Evolutionary conservation across 1,140 invertebrate species (phyloP).

Genomic region (Heliconius melpomene): DNA sequence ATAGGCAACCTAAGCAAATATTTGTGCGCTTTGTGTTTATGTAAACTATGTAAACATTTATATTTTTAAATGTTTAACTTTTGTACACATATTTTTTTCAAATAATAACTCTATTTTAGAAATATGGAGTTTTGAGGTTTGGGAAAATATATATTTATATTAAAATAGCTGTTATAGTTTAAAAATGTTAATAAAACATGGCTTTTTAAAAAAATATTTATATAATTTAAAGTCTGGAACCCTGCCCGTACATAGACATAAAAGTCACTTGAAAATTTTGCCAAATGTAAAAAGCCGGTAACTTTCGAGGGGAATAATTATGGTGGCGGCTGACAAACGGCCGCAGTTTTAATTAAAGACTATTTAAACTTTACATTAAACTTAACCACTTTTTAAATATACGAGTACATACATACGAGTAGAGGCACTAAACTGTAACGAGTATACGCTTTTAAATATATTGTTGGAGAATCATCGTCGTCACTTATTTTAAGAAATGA

Average conservation of each 20-base stretch:
- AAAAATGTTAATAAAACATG: background rate
- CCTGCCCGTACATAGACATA: conserved; percentile 21
- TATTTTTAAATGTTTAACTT: too few species aligned
- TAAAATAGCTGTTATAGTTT: background rate
- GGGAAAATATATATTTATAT: too few species aligned
- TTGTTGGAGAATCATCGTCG: background rate
- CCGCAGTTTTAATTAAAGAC: conserved; percentile 29
- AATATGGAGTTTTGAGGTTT: too few species aligned
- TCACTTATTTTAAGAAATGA: too few species aligned
- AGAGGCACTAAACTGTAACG: background rate
- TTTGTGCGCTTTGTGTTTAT: too few species aligned
- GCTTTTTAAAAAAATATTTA: background rate
- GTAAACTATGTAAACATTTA: too few species aligned
- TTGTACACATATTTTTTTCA: too few species aligned
- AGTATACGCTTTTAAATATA: background rate
- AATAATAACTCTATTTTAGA: too few species aligned
- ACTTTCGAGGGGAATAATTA: conserved; percentile 29
- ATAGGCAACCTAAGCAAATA: too few species aligned
- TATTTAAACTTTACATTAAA: conserved; percentile 24
- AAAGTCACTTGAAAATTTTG: conserved; percentile 29
- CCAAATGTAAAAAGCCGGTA: conserved; percentile 20
- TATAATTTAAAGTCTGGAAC: conserved; percentile 16
- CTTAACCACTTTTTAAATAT: background rate
- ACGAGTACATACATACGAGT: background rate
- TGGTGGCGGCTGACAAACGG: conserved; percentile 26